Base-by-base conservation (phyloP, 2,888 invertebrate genomes). In the Athalia cordata region DNA sequence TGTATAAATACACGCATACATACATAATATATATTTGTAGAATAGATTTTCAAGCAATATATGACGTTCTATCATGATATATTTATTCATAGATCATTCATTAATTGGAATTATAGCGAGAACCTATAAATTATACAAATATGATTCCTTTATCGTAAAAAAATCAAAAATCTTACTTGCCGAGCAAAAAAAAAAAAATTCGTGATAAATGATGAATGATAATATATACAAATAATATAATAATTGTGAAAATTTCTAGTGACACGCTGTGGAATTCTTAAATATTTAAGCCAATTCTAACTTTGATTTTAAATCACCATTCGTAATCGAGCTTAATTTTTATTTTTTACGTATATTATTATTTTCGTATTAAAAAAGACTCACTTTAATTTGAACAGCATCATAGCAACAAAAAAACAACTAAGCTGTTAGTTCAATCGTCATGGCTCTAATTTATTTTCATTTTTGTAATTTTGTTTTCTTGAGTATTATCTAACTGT, bases 41-140 rank as follows among this genome's bases (percentile, higher is more conserved):
- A 29, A 29, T 72, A 72, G 57, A 72, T 72, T 72, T 72, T 59
- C 70, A 72, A 72, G 70, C 70, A 72, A 72, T 72, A 72, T 72
- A 59, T 47, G 15, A 59, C 47, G 68, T 70, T 70, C n/a, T 55
- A 55, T 55, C 57, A 70, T 70, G 55, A 9, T 55, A 57, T 68
- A 68, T 68, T 68, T 68, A 68, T 52, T 52, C 68, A 68, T 52
- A 68, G 29, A 68, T 72, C 70, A 59, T 52, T 57, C 70, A 13
- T 59, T 59, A 59, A 45, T 72, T 72, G 57, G 59, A 72, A 72
- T 72, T 70, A 55, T 55, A 55, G 49, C 67, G 67, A 67, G 50
- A 50, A 47, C 8, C 13, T 5, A 13, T 67, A 50, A 29, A 29
- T 29, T 15, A 66, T 49, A 13, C 4, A 45, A 3, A 45, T 65